These are phyloP conservation scores for Machaerirhynchus nigripectus DNA, from an alignment of 2,113 vertebrate genomes.

Conservation along the genomic window DNA sequence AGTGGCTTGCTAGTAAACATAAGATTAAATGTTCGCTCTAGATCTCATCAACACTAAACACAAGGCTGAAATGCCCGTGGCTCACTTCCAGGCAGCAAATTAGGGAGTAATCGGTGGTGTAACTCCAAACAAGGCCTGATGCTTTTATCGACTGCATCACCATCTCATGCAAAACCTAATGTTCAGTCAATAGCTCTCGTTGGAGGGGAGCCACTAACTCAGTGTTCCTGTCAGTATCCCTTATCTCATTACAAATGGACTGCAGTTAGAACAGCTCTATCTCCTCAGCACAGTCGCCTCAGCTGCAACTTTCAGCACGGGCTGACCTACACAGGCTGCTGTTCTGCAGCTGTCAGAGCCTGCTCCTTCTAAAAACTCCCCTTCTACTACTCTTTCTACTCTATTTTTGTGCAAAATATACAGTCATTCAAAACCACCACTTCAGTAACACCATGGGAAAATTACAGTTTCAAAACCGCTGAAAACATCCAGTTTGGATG, in stretches of 20 bases:
- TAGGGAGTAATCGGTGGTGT: constrained; percentile 63
- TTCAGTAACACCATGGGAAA: not conserved
- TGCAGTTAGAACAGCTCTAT: constrained; percentile 42
- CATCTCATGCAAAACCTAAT: constrained; percentile 70
- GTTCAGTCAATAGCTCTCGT: constrained; percentile 74
- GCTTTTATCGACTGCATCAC: constrained; percentile 76
- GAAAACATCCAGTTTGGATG: not conserved
- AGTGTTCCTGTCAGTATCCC: constrained; percentile 65
- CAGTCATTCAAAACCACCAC: not conserved
- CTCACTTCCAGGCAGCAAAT: constrained; percentile 75
- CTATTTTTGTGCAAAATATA: not conserved
- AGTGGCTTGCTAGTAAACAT: constrained; percentile 58
- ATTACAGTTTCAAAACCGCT: not conserved
- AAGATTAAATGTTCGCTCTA: constrained; percentile 62
- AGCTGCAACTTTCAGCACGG: constrained; percentile 4
- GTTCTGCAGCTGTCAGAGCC: not conserved
- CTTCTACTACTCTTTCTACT: not conserved
- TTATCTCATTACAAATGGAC: constrained; percentile 76
- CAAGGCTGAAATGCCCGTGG: constrained; percentile 60
- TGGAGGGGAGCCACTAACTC: constrained; percentile 72
- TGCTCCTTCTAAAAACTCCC: not conserved
- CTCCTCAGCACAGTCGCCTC: constrained; percentile 1
- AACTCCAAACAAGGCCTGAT: constrained; percentile 71
- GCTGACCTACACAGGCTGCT: not conserved
- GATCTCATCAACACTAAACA: constrained; percentile 67